Conservation (phyloP, 2,888 invertebrate species). For the Belgica antarctica region DNA sequence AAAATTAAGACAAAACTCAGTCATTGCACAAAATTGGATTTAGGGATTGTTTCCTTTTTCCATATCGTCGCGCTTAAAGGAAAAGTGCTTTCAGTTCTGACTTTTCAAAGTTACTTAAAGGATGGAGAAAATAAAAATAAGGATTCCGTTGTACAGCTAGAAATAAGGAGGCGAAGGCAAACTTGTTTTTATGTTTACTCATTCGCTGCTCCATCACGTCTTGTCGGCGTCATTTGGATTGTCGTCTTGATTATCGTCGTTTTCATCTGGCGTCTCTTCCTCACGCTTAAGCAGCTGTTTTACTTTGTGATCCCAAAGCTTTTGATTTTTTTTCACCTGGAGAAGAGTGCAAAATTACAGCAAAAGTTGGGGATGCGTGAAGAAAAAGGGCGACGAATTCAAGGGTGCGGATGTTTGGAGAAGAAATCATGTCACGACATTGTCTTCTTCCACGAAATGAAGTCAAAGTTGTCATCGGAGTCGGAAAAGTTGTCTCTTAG, state of each 20-base stretch:
- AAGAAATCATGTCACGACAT: not conserved
- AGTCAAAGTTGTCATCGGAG: not conserved
- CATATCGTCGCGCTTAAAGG: not conserved
- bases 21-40: slow-evolving; percentile 29
- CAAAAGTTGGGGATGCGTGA: not conserved
- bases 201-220: slow-evolving; percentile 40
- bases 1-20: slow-evolving; percentile 12
- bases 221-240: slow-evolving; percentile 34
- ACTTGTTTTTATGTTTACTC: slow-evolving; percentile 25
- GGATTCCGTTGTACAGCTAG: not conserved
- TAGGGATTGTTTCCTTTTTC: not conserved
- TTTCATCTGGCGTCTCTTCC: slow-evolving; percentile 48
- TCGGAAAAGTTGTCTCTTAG: too few relatives aligned
- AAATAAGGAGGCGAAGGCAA: not conserved
- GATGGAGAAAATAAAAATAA: not conserved
- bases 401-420: not conserved
- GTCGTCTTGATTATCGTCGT: slow-evolving; percentile 48
- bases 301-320: slow-evolving; percentile 55
- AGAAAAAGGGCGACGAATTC: not conserved
- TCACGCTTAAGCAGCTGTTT: slow-evolving; percentile 52
- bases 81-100: not conserved
- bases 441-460: too few relatives aligned
- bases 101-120: not conserved
- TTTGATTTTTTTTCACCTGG: slow-evolving; percentile 55
- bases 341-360: too few relatives aligned